Base-by-base conservation (phyloP, 2,113 vertebrate species). In the Salvator merianae region DNA sequence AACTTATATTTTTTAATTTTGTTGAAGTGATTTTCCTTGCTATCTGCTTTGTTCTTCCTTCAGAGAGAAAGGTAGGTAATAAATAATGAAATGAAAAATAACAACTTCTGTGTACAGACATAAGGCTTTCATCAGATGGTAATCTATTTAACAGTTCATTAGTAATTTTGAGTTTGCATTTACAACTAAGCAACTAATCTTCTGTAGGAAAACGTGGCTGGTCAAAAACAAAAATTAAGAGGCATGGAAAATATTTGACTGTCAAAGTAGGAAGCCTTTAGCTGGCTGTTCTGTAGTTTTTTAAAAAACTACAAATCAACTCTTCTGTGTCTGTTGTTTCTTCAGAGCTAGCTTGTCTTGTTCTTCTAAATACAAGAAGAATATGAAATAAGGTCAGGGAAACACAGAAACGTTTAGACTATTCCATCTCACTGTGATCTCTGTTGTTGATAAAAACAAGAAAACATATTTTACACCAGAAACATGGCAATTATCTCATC, bases 401-500 rank as follows among this genome's bases (percentile, higher is more conserved):
- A 55, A 59, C 81, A 38, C 6, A 53, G 80, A 36, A 66, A 78
- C 70, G 70, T 1, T 84, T 28, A 69, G 32, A 72, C 13, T 69
- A 65, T 47, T 84, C 47, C 75, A 83, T 38, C 14, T 89, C 36
- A 76, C 6, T 79, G 59, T 9, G 73, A 40, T 63, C 26, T 34
- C 38, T 81, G 69, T 0, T 85, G 30, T 0, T 88, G 84, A 84
- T 82, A 28, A 26, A 71, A 82, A 77, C n/a, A n/a, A 87, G 65
- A 4, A 86, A 40, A 79, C 80, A 87, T 9, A 2, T 69, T 53
- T 85, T 53, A 40, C 62, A 59, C 87, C 72, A 79, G 83, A 68
- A 5, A 22, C 26, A 62, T 30, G 84, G n/a, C 88, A 84, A 30
- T 22, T 90, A 65, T 77, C 50, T 13, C 59, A 30, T 40, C 30